Percentiles rank a stretch among this genome's conserved stretches.
Evolutionary conservation across 2,797 vertebrate species (phyloP).

Genomic region (Australoheros facetus): DNA sequence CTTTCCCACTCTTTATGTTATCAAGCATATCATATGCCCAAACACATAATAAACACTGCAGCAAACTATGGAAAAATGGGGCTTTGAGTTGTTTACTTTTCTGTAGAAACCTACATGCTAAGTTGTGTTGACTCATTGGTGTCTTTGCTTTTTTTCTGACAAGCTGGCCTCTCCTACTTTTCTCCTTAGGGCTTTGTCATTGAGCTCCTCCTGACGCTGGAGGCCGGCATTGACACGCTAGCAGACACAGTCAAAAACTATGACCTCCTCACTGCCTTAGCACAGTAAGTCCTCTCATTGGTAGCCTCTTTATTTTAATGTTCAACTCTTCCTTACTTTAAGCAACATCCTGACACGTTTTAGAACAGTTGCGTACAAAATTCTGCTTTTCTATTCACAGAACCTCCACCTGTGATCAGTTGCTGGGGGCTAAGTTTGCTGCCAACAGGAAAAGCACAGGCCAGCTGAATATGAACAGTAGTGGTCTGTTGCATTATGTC

Average conservation of each 20-base stretch:
- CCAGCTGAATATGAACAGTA: constrained; percentile 91
- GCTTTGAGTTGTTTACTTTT: background rate
- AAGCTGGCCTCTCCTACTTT: background rate
- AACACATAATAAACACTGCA: background rate
- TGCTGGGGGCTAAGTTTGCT: constrained; percentile 93
- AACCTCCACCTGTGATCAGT: constrained; percentile 86
- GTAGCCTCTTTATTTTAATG: background rate
- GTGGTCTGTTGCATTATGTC: constrained; percentile 81
- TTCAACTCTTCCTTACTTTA: background rate
- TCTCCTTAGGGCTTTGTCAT: constrained; percentile 93
- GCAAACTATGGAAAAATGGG: background rate
- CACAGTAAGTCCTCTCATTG: constrained; percentile 87
- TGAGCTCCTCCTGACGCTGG: constrained; percentile 96
- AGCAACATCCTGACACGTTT: background rate
- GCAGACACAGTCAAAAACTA: constrained; percentile 98
- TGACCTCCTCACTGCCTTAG: constrained; percentile 93
- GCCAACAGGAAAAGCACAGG: constrained; percentile 98
- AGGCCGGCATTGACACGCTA: constrained; percentile 96
- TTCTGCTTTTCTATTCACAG: constrained; percentile 67
- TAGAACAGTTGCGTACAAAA: background rate
- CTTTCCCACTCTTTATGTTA: background rate
- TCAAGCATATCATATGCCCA: background rate
- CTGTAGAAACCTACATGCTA: background rate
- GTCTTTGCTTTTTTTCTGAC: background rate
- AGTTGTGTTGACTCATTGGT: background rate